A percentile compares a stretch with the other conserved stretches of the same genome.
phyloP scores from a whole-genome alignment of 2,888 invertebrate species.

The Zaprionus bogoriensis region DNA sequence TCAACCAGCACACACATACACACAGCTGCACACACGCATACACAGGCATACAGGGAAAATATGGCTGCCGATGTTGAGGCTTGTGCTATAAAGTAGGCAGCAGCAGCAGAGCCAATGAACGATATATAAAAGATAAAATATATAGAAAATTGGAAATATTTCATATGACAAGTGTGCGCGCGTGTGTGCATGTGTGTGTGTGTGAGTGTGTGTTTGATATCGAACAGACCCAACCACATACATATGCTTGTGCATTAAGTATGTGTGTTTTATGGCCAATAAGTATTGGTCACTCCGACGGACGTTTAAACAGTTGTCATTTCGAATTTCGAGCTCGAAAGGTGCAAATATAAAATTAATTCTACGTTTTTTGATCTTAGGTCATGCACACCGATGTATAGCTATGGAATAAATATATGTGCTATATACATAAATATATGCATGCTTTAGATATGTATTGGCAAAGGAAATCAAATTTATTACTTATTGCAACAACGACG shows the following conservation, averaged over 20 bases:
- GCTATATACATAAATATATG: background rate
- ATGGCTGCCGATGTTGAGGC: conserved; percentile 46
- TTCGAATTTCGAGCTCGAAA: conserved; percentile 71
- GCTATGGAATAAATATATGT: background rate
- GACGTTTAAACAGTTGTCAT: conserved; percentile 66
- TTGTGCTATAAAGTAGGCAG: conserved; percentile 51
- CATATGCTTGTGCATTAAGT: background rate
- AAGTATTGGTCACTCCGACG: conserved; percentile 21
- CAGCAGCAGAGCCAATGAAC: conserved; percentile 62
- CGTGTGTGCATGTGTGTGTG: background rate
- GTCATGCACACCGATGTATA: conserved; percentile 29
- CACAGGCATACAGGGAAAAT: conserved; percentile 39
- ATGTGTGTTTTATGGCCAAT: conserved; percentile 15
- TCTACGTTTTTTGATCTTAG: conserved; percentile 37
- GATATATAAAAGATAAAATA: conserved; percentile 60
- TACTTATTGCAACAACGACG: conserved; percentile 62
- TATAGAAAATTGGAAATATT: conserved; percentile 75
- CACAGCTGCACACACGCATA: conserved; percentile 13
- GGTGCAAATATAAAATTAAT: conserved; percentile 57
- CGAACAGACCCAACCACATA: background rate
- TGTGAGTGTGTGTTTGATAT: conserved; percentile 6
- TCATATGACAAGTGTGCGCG: conserved; percentile 44
- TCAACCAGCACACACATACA: conserved; percentile 33
- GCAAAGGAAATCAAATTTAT: conserved; percentile 66
- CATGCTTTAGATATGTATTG: conserved; percentile 3